Evolutionary conservation across 2,113 vertebrate genomes (phyloP).

Genomic region (Lepisosteus oculatus): DNA sequence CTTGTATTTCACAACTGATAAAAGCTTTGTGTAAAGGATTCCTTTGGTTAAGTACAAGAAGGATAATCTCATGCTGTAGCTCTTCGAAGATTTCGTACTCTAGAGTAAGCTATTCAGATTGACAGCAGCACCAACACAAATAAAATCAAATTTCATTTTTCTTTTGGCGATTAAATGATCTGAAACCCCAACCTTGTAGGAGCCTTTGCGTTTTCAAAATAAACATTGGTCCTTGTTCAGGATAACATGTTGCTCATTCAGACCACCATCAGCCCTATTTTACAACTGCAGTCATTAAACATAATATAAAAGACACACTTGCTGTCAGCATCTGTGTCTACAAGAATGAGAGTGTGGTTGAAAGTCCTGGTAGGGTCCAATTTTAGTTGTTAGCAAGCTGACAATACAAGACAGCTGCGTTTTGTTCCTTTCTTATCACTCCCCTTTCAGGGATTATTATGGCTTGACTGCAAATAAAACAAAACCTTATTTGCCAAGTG

Average conservation of each 20-base stretch:
- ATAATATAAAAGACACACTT: slow-evolving; percentile 62
- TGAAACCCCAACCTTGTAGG: not conserved
- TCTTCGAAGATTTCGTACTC: slow-evolving; percentile 21
- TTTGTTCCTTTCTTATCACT: slow-evolving; percentile 12
- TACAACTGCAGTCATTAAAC: slow-evolving; percentile 55
- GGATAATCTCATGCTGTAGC: slow-evolving; percentile 35
- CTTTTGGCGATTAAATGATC: not conserved
- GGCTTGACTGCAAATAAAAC: slow-evolving; percentile 45
- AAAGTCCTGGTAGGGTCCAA: slow-evolving; percentile 36
- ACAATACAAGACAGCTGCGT: slow-evolving; percentile 30
- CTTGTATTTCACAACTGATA: slow-evolving; percentile 42
- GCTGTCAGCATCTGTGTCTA: slow-evolving; percentile 60
- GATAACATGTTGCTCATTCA: slow-evolving; percentile 54
- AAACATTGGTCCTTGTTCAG: slow-evolving; percentile 38
- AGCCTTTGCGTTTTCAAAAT: slow-evolving; percentile 25
- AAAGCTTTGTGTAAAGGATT: slow-evolving; percentile 35
- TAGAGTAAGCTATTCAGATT: slow-evolving; percentile 6
- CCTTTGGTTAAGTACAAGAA: slow-evolving; percentile 24
- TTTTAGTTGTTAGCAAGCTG: slow-evolving; percentile 27
- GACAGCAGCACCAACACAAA: not conserved
- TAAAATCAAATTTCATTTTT: not conserved
- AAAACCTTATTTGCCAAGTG: slow-evolving; percentile 37
- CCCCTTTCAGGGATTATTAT: slow-evolving; percentile 33
- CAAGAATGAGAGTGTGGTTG: slow-evolving; percentile 35
- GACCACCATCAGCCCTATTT: slow-evolving; percentile 43